A percentile compares a stretch with the other conserved stretches of the same genome.
Conservation (phyloP, 1,140 invertebrate species). For the Heliconius himera region DNA sequence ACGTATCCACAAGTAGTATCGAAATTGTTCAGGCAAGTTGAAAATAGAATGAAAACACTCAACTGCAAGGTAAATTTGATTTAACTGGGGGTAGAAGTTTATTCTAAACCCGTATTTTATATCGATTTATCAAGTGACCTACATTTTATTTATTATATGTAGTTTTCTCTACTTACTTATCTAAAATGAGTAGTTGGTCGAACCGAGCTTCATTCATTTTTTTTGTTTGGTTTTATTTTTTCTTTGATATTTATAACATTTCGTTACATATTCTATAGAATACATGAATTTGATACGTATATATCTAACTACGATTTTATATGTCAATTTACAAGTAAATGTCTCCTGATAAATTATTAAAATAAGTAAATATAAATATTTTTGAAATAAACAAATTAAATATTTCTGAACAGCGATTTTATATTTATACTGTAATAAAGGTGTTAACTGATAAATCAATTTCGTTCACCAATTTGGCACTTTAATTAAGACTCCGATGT, state of each 20-base stretch:
- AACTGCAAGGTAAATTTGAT: not conserved
- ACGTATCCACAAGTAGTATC: not conserved
- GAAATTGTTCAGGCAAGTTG: not conserved
- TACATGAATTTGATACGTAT: too few species aligned
- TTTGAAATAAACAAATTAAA: not conserved
- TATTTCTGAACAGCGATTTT: not conserved
- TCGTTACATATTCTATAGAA: too few species aligned
- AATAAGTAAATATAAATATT: not conserved
- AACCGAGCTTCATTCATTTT: too few species aligned
- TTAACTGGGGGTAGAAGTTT: slow-evolving; percentile 2
- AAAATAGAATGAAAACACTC: slow-evolving; percentile 4
- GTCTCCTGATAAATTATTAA: too few species aligned
- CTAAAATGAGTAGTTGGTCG: too few species aligned
- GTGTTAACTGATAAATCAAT: not conserved
- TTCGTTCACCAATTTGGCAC: not conserved
- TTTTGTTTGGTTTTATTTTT: too few species aligned
- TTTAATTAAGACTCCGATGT: not conserved
- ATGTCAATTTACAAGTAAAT: too few species aligned
- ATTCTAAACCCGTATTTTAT: not conserved
- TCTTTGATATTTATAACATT: too few species aligned
- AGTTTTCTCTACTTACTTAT: not conserved
- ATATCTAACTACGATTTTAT: too few species aligned
- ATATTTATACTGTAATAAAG: not conserved
- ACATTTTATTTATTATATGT: not conserved
- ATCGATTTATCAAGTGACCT: not conserved